Base-by-base conservation (phyloP, 2,797 vertebrate species). In the Schizothorax lantsangensis region DNA sequence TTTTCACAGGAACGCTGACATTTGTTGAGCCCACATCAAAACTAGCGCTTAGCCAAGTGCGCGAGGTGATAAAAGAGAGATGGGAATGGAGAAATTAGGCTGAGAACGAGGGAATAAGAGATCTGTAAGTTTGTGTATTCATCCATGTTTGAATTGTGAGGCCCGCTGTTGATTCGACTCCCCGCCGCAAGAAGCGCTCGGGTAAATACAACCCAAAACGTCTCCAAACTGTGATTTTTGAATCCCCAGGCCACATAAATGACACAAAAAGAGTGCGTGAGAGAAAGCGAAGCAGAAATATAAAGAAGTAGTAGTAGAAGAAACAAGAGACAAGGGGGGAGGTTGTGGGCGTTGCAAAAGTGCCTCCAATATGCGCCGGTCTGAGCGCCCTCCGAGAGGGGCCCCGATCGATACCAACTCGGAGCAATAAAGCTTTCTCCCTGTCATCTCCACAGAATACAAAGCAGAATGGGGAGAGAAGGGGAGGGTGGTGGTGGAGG, bases 401-500 rank as follows among this genome's bases (percentile, higher is more conserved):
- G 95, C 96, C 96, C 96, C 96, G 95, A 97, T 97, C 96, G 96
- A 97, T 97, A 97, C 96, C 92, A 96, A 96, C 96, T 96, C 96
- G 93, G 96, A 97, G 96, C 97, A 97, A 97, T 97, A 97, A 97
- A 97, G 96, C 97, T 97, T 97, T 96, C 90, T 90, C 94, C 95
- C 96, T 97, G 97, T 97, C 97, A 97, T 96, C 96, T 97, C 96
- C 94, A 94, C 95, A 96, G 97, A 96, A 97, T 97, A 97, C 96
- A 95, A 96, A 95, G 94, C 94, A 96, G 96, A 96, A 94, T 92
- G 92, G 94, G 91, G 79, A 79, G 87, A 88, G 89, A 69, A 93
- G 92, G 92, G 92, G 94, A 89, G 81, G 85, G 88, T 75, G 89
- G 86, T 89, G 87, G 86, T 85, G 57, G 57, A 77, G 86, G 81